Conservation (phyloP, 2,888 invertebrate genomes). For the Eretmocerus hayati region DNA sequence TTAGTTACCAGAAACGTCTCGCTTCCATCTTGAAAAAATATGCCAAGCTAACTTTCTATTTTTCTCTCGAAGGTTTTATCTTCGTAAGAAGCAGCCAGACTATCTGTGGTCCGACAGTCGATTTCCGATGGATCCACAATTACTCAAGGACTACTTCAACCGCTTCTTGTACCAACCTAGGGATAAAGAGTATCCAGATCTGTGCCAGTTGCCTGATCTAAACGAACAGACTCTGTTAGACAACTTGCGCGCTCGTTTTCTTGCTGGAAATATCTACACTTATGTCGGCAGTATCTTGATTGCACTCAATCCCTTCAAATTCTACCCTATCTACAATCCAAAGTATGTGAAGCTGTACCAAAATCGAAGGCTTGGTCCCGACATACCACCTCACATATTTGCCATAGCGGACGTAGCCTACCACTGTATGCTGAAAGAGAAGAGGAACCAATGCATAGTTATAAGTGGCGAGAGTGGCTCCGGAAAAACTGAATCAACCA, state of each 20-base stretch:
- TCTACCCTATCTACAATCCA: constrained; percentile 96
- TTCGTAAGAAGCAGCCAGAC: constrained; percentile 79
- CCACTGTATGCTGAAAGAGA: constrained; percentile 87
- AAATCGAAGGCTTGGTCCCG: constrained; percentile 82
- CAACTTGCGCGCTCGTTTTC: constrained; percentile 82
- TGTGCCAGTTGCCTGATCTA: constrained; percentile 90
- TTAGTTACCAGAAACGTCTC: too few relatives aligned
- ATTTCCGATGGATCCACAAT: constrained; percentile 83
- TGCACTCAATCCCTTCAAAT: constrained; percentile 89
- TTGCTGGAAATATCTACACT: constrained; percentile 89
- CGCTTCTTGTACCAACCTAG: constrained; percentile 86
- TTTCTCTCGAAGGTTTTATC: constrained; percentile 65
- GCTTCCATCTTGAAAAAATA: not conserved
- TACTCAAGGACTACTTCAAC: constrained; percentile 87
- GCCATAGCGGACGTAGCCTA: constrained; percentile 93
- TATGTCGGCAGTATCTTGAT: constrained; percentile 94
- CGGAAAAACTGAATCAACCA: constrained; percentile 96
- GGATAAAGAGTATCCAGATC: constrained; percentile 89
- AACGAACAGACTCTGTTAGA: constrained; percentile 89
- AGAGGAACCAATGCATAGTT: constrained; percentile 88
- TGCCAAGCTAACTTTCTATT: not conserved
- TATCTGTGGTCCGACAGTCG: constrained; percentile 76
- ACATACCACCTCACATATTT: constrained; percentile 93
- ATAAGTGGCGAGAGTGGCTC: constrained; percentile 93
- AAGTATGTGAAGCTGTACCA: constrained; percentile 95